Evolutionary conservation across 2,888 invertebrate species (phyloP).

Genomic region (Eupithecia abbreviata): DNA sequence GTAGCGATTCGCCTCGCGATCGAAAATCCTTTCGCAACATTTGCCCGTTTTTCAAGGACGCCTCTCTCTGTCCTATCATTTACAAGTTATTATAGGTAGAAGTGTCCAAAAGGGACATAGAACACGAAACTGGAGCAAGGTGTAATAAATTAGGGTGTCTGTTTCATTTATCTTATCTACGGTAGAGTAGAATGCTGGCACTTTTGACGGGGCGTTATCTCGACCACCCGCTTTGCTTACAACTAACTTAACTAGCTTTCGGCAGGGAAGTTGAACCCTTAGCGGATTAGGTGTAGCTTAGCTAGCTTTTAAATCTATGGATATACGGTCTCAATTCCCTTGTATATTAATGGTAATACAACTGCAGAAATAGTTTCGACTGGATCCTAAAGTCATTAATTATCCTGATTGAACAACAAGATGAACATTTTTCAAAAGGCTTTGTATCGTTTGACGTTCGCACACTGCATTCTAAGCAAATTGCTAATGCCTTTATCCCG

Average conservation of each 20-base stretch:
- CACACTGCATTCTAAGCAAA: constrained; percentile 8
- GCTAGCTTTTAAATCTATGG: neutral
- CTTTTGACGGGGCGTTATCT: constrained; percentile 58
- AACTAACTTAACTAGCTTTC: constrained; percentile 22
- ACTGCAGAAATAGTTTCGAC: neutral
- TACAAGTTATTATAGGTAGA: too few species aligned
- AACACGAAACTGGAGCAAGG: constrained; percentile 44
- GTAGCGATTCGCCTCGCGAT: neutral
- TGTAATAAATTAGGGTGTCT: constrained; percentile 36
- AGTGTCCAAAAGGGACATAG: constrained; percentile 1
- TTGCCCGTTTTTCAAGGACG: neutral
- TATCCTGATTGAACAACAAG: constrained; percentile 7
- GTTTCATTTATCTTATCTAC: constrained; percentile 65
- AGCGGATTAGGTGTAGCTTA: neutral
- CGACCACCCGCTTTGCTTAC: constrained; percentile 60
- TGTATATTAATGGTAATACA: neutral
- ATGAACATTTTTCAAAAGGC: constrained; percentile 7
- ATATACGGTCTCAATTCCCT: neutral
- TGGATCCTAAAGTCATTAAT: constrained; percentile 5
- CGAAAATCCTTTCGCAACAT: neutral
- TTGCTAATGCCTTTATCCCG: constrained; percentile 15
- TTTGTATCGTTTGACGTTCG: neutral
- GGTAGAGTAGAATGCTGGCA: constrained; percentile 58
- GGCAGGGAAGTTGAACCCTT: constrained; percentile 14
- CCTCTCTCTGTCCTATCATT: neutral